These are phyloP conservation scores for Peromyscus attwateri DNA, from an alignment of 2,797 vertebrate species.

Conservation along the genomic window DNA sequence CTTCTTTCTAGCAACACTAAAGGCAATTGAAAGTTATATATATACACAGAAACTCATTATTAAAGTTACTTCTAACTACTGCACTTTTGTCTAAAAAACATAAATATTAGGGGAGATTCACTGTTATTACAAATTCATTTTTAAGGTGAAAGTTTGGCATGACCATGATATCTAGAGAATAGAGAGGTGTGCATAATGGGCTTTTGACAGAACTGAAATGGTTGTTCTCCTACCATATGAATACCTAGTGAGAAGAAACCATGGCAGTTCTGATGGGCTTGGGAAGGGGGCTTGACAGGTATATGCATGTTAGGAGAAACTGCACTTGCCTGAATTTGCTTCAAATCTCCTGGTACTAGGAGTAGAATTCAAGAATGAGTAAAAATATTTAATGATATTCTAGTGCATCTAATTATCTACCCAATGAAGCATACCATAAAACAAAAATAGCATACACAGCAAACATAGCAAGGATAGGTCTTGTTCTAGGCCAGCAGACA, in stretches of 20 bases:
- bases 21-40: not conserved
- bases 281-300: not conserved
- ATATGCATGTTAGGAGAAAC: not conserved
- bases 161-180: not conserved
- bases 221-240: not conserved
- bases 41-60: not conserved
- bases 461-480: not conserved
- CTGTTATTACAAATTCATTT: not conserved
- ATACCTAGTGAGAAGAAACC: not conserved
- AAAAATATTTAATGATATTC: not conserved
- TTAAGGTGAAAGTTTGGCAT: not conserved
- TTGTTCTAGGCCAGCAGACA: not conserved
- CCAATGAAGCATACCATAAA: not conserved
- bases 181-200: accelerated
- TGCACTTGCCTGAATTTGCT: not conserved
- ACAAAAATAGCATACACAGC: not conserved
- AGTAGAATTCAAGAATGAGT: not conserved
- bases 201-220: not conserved
- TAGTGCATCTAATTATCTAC: not conserved
- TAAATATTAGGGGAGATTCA: not conserved
- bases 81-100: conserved; percentile 13
- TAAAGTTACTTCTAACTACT: conserved; percentile 2
- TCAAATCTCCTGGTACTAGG: not conserved
- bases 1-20: not conserved
- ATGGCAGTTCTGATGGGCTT: not conserved